These are phyloP conservation scores for Hyposoter didymator DNA, from an alignment of 2,888 invertebrate genomes.

Conservation along the genomic window DNA sequence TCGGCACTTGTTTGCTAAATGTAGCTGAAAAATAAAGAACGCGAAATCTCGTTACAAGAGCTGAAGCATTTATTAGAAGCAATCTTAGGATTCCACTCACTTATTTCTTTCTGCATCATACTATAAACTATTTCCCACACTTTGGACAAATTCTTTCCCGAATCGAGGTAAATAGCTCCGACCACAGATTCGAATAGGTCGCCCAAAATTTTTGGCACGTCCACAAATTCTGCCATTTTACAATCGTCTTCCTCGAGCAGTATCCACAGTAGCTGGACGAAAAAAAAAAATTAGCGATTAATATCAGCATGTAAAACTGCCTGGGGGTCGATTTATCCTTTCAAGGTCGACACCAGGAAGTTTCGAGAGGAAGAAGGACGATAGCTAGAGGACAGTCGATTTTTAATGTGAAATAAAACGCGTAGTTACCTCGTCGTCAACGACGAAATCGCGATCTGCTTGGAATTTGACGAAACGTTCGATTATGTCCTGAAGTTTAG, in stretches of 20 bases:
- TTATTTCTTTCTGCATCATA: constrained; percentile 94
- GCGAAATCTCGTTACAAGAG: neutral
- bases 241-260: constrained; percentile 88
- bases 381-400: neutral
- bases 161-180: constrained; percentile 93
- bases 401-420: neutral
- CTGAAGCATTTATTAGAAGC: neutral
- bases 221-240: constrained; percentile 90
- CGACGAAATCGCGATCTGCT: constrained; percentile 86
- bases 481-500: constrained; percentile 85
- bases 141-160: constrained; percentile 87
- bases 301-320: constrained; percentile 12
- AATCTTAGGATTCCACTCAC: constrained; percentile 79
- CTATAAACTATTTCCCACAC: constrained; percentile 94
- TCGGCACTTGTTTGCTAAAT: constrained; percentile 93
- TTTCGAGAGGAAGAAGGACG: neutral
- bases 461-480: constrained; percentile 88
- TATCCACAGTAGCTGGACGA: constrained; percentile 84
- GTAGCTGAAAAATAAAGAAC: constrained; percentile 84
- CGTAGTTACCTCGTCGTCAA: constrained; percentile 87
- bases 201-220: constrained; percentile 96
- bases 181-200: constrained; percentile 97
- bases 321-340: neutral
- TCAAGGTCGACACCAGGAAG: too few relatives aligned
- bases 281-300: constrained; percentile 10